phyloP scores from a whole-genome alignment of 2,888 invertebrate species.

The Euzophera pinguis region DNA sequence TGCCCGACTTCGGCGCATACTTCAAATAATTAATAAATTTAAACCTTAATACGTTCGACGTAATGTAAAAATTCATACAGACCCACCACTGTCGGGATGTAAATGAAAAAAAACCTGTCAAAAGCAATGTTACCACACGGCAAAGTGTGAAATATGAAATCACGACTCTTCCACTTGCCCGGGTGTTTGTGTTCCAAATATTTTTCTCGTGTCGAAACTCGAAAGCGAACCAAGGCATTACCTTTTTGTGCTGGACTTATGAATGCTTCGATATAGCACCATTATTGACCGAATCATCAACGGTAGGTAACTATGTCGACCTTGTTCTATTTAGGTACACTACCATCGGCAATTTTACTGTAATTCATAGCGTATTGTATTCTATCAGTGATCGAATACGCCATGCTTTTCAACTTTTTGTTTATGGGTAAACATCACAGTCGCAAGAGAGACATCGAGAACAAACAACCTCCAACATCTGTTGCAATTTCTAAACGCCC shows the following conservation, averaged over 20 bases:
- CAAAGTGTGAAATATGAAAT: constrained; percentile 79
- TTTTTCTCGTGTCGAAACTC: constrained; percentile 64
- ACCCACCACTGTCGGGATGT: constrained; percentile 33
- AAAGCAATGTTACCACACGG: constrained; percentile 61
- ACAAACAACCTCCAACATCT: constrained; percentile 53
- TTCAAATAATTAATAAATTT: constrained; percentile 22
- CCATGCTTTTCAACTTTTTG: constrained; percentile 28
- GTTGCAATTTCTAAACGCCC: constrained; percentile 49
- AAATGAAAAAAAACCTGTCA: constrained; percentile 67
- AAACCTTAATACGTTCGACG: constrained; percentile 29
- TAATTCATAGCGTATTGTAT: too few species aligned
- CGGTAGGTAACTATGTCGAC: constrained; percentile 29
- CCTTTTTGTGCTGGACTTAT: constrained; percentile 48
- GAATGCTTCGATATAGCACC: constrained; percentile 47
- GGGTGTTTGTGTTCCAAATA: constrained; percentile 75
- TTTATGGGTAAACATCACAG: constrained; percentile 32
- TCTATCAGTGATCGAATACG: too few species aligned
- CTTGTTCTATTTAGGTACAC: constrained; percentile 52
- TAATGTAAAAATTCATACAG: constrained; percentile 24
- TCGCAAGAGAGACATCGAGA: constrained; percentile 38
- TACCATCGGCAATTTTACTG: constrained; percentile 16
- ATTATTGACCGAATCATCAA: constrained; percentile 45
- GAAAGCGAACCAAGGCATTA: constrained; percentile 48
- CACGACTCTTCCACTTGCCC: constrained; percentile 71
- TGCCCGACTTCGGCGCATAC: constrained; percentile 30